Percentiles rank a stretch among this genome's conserved stretches.
phyloP scores from a whole-genome alignment of 2,113 vertebrate genomes.

The Anguilla rostrata region DNA sequence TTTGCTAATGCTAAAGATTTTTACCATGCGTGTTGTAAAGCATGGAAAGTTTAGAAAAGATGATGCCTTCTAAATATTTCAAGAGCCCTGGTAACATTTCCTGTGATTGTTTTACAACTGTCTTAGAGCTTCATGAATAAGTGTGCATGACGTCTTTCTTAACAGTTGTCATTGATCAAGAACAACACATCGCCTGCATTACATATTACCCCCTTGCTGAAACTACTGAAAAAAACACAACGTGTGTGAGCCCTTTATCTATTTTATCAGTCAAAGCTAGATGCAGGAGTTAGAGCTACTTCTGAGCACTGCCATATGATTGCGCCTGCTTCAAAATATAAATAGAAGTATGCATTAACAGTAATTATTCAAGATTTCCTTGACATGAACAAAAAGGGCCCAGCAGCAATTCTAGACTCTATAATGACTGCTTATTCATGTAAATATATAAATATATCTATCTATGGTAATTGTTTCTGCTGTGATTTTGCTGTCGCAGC shows the following conservation, averaged over 20 bases:
- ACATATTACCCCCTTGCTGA: background rate
- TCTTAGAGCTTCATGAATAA: background rate
- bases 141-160: background rate
- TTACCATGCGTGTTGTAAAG: no score
- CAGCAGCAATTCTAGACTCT: background rate
- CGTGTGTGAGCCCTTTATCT: background rate
- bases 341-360: slow-evolving; percentile 13
- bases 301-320: background rate
- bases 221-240: background rate
- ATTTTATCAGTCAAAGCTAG: background rate
- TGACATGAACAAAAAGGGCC: slow-evolving; percentile 3
- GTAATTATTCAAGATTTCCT: slow-evolving; percentile 14
- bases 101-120: background rate
- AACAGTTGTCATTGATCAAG: no score
- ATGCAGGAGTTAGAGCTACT: background rate
- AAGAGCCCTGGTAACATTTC: background rate
- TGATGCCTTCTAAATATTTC: background rate
- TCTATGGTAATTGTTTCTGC: slow-evolving; percentile 26
- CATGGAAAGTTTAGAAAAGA: no score
- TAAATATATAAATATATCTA: slow-evolving; percentile 26
- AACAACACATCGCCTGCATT: background rate
- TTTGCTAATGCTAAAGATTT: no score
- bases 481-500: slow-evolving; percentile 31
- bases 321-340: background rate
- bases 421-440: background rate